These are phyloP conservation scores for Coturnix japonica DNA, from an alignment of 2,113 vertebrate species.

Conservation along the genomic window DNA sequence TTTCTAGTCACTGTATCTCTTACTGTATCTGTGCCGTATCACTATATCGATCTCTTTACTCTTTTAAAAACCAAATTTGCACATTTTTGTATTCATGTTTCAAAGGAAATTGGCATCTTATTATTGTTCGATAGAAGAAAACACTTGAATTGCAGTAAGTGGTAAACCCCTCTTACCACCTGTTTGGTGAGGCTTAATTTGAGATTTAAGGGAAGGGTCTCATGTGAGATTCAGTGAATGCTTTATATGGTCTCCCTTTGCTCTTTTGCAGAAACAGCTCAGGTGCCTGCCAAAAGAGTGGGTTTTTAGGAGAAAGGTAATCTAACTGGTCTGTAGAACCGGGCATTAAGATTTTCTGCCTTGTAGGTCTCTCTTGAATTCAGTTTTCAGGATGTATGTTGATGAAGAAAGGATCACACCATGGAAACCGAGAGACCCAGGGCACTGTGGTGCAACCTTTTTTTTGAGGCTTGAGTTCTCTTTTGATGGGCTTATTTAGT, in stretches of 20 bases:
- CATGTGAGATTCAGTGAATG: background rate
- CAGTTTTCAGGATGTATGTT: background rate
- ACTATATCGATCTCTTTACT: background rate
- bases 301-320: background rate
- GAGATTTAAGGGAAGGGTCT: background rate
- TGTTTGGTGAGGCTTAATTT: background rate
- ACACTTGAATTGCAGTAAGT: background rate
- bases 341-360: background rate
- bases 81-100: background rate
- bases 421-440: background rate
- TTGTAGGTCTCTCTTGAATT: background rate
- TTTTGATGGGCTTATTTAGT: background rate
- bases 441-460: background rate
- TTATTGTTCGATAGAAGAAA: background rate
- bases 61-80: background rate
- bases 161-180: background rate
- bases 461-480: background rate
- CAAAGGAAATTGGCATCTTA: background rate
- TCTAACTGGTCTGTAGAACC: background rate
- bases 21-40: background rate
- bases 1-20: background rate
- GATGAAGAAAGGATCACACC: background rate
- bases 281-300: background rate
- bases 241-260: background rate
- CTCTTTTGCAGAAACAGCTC: background rate